A percentile compares a stretch with the other conserved stretches of the same genome.
Conservation (phyloP, 2,113 vertebrate genomes). For the Hystrix cristata region DNA sequence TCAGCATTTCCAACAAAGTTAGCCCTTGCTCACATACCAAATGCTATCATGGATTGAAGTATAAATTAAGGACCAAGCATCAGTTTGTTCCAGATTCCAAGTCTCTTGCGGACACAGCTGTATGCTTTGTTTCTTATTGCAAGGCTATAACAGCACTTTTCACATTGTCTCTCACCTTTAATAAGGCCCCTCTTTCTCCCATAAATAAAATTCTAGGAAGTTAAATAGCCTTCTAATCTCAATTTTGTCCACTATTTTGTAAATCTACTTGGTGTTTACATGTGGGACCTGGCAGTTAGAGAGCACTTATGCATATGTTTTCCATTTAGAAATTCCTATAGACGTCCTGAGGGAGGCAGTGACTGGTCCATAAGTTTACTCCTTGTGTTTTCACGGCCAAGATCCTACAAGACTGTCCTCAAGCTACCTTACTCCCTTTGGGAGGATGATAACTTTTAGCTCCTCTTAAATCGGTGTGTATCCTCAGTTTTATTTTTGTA, state of each 20-base stretch:
- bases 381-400: background rate
- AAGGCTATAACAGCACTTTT: background rate
- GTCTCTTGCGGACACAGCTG: fast-evolving
- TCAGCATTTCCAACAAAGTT: background rate
- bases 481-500: background rate
- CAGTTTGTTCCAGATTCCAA: background rate
- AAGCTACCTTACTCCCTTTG: background rate
- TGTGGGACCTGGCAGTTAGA: background rate
- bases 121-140: background rate
- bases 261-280: background rate
- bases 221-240: slow-evolving; percentile 43
- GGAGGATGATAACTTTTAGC: background rate
- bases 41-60: fast-evolving
- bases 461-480: background rate
- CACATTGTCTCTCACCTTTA: background rate
- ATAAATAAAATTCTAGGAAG: slow-evolving; percentile 4
- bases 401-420: background rate
- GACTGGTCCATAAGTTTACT: background rate
- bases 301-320: background rate
- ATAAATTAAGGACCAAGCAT: background rate
- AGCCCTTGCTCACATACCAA: background rate
- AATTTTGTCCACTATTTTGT: background rate
- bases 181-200: background rate
- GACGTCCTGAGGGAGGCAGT: background rate
- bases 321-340: background rate